These are phyloP conservation scores for Acanthopleura granulata DNA, from an alignment of 2,888 invertebrate genomes.

Conservation along the genomic window DNA sequence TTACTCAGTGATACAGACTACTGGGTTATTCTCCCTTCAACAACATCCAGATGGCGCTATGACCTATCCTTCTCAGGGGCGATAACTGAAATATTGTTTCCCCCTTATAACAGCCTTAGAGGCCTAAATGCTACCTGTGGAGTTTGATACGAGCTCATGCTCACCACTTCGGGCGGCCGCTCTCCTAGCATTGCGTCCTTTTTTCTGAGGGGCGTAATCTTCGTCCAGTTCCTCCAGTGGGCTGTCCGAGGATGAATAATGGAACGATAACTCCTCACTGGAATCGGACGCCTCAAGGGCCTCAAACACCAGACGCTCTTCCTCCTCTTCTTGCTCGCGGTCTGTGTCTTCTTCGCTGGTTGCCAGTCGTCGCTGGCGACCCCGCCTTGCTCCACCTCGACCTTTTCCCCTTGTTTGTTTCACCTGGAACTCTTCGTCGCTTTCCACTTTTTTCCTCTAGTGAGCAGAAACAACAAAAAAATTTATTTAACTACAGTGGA, in stretches of 20 bases:
- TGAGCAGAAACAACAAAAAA: too few relatives aligned
- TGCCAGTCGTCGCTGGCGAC: not conserved
- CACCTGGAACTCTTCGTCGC: conserved; percentile 18
- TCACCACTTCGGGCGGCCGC: conserved; percentile 44
- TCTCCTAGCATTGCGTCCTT: conserved; percentile 62
- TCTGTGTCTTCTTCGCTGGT: not conserved
- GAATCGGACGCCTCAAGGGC: not conserved
- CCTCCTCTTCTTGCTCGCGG: not conserved
- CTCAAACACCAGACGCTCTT: conserved; percentile 9
- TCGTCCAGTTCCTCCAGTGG: not conserved
- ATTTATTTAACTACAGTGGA: too few relatives aligned
- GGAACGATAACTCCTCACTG: not conserved
- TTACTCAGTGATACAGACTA: too few relatives aligned
- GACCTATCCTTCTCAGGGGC: too few relatives aligned
- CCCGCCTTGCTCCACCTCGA: not conserved
- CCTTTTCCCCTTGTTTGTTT: not conserved
- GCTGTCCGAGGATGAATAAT: not conserved
- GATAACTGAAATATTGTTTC: too few relatives aligned
- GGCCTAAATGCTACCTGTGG: not conserved
- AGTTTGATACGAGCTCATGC: not conserved
- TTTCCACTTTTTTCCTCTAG: conserved; percentile 15
- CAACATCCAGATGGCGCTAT: too few relatives aligned
- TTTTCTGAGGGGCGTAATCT: not conserved
- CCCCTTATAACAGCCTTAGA: too few relatives aligned
- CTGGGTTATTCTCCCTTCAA: too few relatives aligned